Percentiles rank a stretch among this genome's conserved stretches.
Conservation (phyloP, 2,888 invertebrate genomes). For the Zygaena filipendulae region DNA sequence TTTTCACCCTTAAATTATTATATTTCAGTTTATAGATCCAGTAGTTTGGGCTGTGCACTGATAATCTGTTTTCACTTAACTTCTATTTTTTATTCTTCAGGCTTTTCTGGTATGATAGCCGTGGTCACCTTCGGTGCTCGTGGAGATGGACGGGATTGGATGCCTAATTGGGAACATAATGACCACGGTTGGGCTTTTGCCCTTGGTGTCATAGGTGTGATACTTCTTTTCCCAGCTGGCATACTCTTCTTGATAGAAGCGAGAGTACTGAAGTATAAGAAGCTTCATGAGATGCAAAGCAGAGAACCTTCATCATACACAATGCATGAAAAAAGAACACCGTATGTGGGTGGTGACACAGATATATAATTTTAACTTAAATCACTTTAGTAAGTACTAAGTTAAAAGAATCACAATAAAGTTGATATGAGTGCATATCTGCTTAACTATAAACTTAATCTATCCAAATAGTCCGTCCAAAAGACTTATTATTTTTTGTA, state of each 20-base stretch:
- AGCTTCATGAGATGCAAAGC: conserved; percentile 75
- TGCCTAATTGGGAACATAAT: conserved; percentile 97
- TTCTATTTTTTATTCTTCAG: too few relatives aligned
- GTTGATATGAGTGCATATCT: too few relatives aligned
- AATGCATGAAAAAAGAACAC: conserved; percentile 73
- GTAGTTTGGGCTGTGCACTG: too few relatives aligned
- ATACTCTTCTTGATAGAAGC: conserved; percentile 86
- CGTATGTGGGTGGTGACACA: conserved; percentile 70
- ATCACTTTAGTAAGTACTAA: too few relatives aligned
- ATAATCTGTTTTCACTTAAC: too few relatives aligned
- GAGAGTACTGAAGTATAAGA: conserved; percentile 79
- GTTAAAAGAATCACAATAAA: too few relatives aligned
- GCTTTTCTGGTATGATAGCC: conserved; percentile 83
- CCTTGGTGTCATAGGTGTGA: conserved; percentile 82
- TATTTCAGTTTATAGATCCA: too few relatives aligned
- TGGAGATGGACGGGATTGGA: conserved; percentile 93
- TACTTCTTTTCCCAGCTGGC: conserved; percentile 80
- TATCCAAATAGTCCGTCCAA: too few relatives aligned
- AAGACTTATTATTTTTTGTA: too few relatives aligned
- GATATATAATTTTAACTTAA: conserved; percentile 75
- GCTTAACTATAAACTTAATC: too few relatives aligned
- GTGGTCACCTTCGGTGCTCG: conserved; percentile 89
- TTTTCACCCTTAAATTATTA: too few relatives aligned
- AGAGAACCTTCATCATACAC: conserved; percentile 74
- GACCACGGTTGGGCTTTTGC: conserved; percentile 95